Evolutionary conservation across 2,888 invertebrate genomes (phyloP).

Genomic region (Petrolisthes cinctipes): DNA sequence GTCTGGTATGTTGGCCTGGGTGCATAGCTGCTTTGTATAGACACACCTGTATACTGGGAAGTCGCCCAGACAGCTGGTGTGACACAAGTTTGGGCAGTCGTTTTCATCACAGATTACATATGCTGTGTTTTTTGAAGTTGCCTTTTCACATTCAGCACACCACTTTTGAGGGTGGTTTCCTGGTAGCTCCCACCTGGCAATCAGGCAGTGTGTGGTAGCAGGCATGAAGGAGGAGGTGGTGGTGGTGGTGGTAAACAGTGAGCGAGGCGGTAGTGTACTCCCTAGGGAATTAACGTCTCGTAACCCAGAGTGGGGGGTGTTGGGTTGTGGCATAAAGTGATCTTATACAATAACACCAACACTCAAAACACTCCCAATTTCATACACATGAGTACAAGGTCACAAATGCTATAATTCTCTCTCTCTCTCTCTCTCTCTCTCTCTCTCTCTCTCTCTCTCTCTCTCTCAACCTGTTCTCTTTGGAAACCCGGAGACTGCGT

Average conservation of each 20-base stretch:
- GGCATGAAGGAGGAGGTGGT: slow-evolving; percentile 1
- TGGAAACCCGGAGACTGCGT: too few relatives aligned
- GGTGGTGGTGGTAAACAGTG: too few relatives aligned
- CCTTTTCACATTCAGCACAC: slow-evolving; percentile 2
- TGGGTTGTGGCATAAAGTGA: too few relatives aligned
- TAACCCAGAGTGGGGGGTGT: too few relatives aligned
- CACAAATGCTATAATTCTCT: background rate
- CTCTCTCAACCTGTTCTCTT: background rate
- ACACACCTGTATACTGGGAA: background rate
- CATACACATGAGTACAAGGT: too few relatives aligned
- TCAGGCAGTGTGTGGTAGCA: background rate
- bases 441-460: background rate
- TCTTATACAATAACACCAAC: too few relatives aligned
- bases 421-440: background rate
- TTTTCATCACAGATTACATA: background rate
- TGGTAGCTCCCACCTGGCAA: background rate
- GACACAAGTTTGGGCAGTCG: background rate
- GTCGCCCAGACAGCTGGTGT: background rate
- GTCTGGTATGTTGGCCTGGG: too few relatives aligned
- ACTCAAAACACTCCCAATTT: too few relatives aligned
- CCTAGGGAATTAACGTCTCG: too few relatives aligned
- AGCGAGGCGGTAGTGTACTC: too few relatives aligned
- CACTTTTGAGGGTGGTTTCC: background rate
- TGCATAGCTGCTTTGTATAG: background rate
- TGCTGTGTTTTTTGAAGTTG: background rate